Evolutionary conservation across 2,113 vertebrate species (phyloP).

Genomic region (Nothocercus nigrocapillus): DNA sequence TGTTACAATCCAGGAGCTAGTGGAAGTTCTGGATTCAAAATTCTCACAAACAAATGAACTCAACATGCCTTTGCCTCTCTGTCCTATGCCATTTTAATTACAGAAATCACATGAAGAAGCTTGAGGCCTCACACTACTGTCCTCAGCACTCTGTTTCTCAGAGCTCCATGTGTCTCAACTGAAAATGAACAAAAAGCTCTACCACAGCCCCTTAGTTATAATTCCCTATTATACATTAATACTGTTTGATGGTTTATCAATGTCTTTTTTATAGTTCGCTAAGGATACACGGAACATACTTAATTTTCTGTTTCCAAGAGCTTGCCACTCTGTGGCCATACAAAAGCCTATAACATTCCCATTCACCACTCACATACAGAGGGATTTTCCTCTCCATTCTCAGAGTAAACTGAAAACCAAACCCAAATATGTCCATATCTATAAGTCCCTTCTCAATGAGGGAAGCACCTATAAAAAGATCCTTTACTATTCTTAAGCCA

Average conservation of each 20-base stretch:
- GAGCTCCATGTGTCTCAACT: not conserved
- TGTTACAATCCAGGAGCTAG: fast-evolving
- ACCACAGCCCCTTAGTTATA: not conserved
- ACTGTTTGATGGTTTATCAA: not conserved
- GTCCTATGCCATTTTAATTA: not conserved
- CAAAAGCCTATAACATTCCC: not conserved
- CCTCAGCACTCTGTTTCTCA: not conserved
- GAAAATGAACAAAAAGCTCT: not conserved
- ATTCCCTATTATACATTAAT: not conserved
- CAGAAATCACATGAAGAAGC: not conserved
- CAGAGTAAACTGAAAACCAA: not conserved
- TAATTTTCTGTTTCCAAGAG: not conserved
- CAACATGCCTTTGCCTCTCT: not conserved
- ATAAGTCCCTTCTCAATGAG: not conserved
- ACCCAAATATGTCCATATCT: not conserved
- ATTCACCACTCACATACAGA: not conserved
- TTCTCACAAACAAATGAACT: not conserved
- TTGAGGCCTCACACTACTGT: not conserved
- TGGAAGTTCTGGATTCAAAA: not conserved
- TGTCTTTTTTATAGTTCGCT: not conserved
- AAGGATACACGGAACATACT: not conserved
- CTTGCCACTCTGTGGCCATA: not conserved
- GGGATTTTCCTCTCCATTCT: not conserved
- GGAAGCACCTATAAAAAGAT: not conserved
- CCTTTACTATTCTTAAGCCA: not conserved